Evolutionary conservation across 2,797 vertebrate species (phyloP).

Genomic region (Leptoclinus maculatus): DNA sequence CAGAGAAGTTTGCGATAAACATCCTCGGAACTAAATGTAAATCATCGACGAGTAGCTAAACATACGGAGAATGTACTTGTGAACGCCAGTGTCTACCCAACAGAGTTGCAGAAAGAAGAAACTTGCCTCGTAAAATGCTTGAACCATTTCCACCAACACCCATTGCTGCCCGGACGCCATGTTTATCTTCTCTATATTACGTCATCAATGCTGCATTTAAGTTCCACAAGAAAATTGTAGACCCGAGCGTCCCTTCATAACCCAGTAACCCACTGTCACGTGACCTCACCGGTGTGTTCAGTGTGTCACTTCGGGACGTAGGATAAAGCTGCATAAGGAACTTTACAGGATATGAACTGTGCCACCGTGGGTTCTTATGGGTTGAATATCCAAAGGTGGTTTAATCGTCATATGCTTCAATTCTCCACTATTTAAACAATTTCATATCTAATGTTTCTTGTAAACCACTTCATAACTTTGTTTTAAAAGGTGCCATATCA

Average conservation of each 20-base stretch:
- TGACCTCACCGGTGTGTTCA: too few relatives aligned
- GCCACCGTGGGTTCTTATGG: too few relatives aligned
- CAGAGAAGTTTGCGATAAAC: slow-evolving; percentile 6
- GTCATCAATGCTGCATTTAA: slow-evolving; percentile 77
- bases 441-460: neutral
- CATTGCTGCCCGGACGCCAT: slow-evolving; percentile 94
- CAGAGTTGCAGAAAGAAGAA: neutral
- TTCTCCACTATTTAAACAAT: neutral
- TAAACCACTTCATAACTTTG: neutral
- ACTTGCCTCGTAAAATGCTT: slow-evolving; percentile 94
- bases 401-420: neutral
- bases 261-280: too few relatives aligned
- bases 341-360: too few relatives aligned
- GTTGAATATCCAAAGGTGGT: too few relatives aligned
- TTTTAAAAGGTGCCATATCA: neutral
- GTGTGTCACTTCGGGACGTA: too few relatives aligned
- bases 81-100: accelerated
- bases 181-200: slow-evolving; percentile 49
- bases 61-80: accelerated
- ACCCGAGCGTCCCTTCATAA: neutral
- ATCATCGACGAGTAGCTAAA: neutral
- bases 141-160: slow-evolving; percentile 98
- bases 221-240: neutral
- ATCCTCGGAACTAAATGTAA: neutral
- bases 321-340: too few relatives aligned